A percentile compares a stretch with the other conserved stretches of the same genome.
Evolutionary conservation across 2,888 invertebrate genomes (phyloP).

Genomic region (Galerucella pusilla): DNA sequence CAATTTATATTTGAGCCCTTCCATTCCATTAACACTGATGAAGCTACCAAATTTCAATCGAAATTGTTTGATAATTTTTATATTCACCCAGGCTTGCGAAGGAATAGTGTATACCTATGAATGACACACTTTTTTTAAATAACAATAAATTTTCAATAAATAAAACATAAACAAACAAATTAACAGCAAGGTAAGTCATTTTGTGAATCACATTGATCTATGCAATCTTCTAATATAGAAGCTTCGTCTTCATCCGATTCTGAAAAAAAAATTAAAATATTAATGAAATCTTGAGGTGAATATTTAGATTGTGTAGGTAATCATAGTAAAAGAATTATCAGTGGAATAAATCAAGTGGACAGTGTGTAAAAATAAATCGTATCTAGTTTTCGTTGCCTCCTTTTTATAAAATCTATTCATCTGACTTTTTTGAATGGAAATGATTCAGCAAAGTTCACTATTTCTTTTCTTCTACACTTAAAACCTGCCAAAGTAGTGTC

Average conservation of each 20-base stretch:
- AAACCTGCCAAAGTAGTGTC: too few species aligned
- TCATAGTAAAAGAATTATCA: background rate
- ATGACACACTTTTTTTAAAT: too few species aligned
- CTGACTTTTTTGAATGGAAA: background rate
- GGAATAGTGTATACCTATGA: too few species aligned
- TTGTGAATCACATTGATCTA: background rate
- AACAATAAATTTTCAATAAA: background rate
- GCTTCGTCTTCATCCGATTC: conserved; percentile 9
- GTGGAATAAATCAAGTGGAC: background rate
- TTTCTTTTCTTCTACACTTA: too few species aligned
- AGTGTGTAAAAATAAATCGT: background rate
- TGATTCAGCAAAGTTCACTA: background rate
- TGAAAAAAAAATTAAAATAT: background rate
- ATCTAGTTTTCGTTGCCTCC: background rate
- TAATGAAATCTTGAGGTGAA: too few species aligned
- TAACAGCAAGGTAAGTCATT: background rate
- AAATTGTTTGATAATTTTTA: too few species aligned
- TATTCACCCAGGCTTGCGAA: too few species aligned
- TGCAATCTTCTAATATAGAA: conserved; percentile 6
- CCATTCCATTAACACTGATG: too few species aligned
- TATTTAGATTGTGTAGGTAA: too few species aligned
- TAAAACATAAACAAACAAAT: conserved; percentile 6
- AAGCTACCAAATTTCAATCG: too few species aligned
- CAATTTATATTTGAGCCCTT: too few species aligned
- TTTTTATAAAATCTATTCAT: background rate